Conservation (phyloP, 2,888 invertebrate genomes). For the Syritta pipiens region DNA sequence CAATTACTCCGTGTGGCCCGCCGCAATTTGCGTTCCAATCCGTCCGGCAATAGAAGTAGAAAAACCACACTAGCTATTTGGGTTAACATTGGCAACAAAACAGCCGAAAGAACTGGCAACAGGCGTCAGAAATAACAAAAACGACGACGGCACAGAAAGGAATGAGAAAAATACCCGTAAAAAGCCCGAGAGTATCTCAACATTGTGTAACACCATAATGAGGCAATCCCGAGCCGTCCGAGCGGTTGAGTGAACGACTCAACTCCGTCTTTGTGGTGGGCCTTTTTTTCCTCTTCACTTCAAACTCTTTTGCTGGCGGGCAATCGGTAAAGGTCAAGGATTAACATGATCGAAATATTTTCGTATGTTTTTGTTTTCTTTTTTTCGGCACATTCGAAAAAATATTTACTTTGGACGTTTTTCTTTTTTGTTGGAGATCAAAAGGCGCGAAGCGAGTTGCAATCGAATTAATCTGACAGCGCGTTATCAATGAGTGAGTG, state of each 20-base stretch:
- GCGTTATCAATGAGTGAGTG: slow-evolving; percentile 56
- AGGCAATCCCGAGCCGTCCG: slow-evolving; percentile 46
- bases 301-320: slow-evolving; percentile 32
- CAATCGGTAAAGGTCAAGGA: slow-evolving; percentile 69
- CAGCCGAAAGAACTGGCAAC: slow-evolving; percentile 17
- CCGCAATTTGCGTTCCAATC: slow-evolving; percentile 25
- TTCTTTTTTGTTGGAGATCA: slow-evolving; percentile 20
- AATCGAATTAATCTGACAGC: slow-evolving; percentile 63
- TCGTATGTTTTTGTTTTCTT: neutral
- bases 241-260: slow-evolving; percentile 50
- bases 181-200: slow-evolving; percentile 42
- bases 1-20: slow-evolving; percentile 54
- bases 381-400: neutral
- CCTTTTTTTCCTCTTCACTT: slow-evolving; percentile 24
- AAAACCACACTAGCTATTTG: slow-evolving; percentile 38
- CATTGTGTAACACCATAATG: slow-evolving; percentile 67
- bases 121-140: slow-evolving; percentile 48
- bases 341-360: slow-evolving; percentile 54
- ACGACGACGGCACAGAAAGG: neutral
- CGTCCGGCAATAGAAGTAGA: slow-evolving; percentile 6
- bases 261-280: slow-evolving; percentile 49
- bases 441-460: slow-evolving; percentile 39
- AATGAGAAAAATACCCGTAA: neutral
- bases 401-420: slow-evolving; percentile 38
- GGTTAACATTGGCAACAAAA: slow-evolving; percentile 33